These are phyloP conservation scores for Apistogramma diplotaenia DNA, from an alignment of 2,113 vertebrate species.

Conservation along the genomic window DNA sequence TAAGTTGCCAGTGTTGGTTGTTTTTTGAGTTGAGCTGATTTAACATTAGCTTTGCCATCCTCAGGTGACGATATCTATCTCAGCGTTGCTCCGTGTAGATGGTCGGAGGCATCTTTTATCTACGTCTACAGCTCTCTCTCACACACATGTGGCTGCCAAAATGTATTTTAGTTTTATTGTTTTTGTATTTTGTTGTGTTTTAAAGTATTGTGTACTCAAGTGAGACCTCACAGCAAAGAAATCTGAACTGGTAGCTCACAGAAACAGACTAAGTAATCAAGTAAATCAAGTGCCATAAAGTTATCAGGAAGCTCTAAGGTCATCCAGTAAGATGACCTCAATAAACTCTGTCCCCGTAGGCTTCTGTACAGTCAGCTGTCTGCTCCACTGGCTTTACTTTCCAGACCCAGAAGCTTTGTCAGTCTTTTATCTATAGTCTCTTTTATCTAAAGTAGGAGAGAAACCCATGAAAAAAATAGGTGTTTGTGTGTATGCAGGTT, in stretches of 20 bases:
- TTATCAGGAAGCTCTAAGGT: neutral
- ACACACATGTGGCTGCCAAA: neutral
- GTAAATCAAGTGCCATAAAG: neutral
- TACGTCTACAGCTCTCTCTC: too few relatives aligned
- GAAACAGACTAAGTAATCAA: too few relatives aligned
- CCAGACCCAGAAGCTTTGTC: neutral
- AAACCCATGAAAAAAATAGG: too few relatives aligned
- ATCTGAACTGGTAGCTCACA: neutral
- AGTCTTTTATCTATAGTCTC: neutral
- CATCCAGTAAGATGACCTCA: neutral
- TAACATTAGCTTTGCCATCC: too few relatives aligned
- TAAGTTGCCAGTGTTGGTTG: too few relatives aligned
- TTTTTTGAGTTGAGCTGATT: too few relatives aligned
- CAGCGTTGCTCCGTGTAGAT: too few relatives aligned
- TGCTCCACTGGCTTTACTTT: neutral
- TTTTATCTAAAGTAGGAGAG: too few relatives aligned
- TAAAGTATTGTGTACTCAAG: neutral
- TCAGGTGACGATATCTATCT: too few relatives aligned
- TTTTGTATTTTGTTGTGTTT: neutral
- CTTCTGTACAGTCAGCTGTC: neutral
- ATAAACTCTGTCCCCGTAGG: neutral
- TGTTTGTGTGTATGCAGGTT: too few relatives aligned
- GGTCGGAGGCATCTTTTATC: too few relatives aligned
- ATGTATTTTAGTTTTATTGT: neutral
- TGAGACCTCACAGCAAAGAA: neutral